phyloP scores from a whole-genome alignment of 2,113 vertebrate genomes.

The Hemichromis elongatus region DNA sequence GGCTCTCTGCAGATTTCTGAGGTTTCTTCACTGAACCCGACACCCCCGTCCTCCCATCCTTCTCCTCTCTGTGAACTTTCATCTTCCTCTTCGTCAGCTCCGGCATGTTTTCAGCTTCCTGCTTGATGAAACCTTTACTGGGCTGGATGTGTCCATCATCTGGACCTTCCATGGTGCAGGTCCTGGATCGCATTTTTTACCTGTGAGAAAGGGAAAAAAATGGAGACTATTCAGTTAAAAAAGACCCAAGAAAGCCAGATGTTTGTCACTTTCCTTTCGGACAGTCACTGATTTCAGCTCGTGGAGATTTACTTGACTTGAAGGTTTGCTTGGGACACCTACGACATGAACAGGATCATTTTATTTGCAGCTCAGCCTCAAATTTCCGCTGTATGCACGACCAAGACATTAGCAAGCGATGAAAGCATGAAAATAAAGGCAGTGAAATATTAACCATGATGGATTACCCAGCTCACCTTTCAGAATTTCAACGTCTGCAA shows the following conservation, averaged over 20 bases:
- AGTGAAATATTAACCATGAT: background rate
- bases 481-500: background rate
- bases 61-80: slow-evolving; percentile 57
- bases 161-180: slow-evolving; percentile 78
- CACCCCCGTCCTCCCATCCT: slow-evolving; percentile 53
- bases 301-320: background rate
- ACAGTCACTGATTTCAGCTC: background rate
- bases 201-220: slow-evolving; percentile 46
- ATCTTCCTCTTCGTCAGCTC: slow-evolving; percentile 40
- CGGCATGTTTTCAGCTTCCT: slow-evolving; percentile 41
- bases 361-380: background rate
- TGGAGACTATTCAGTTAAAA: background rate
- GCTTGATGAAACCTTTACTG: slow-evolving; percentile 53
- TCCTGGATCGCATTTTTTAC: slow-evolving; percentile 88
- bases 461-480: background rate
- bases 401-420: background rate
- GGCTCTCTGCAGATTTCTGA: slow-evolving; percentile 63
- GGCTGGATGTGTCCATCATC: slow-evolving; percentile 74
- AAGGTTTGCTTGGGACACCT: background rate
- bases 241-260: background rate
- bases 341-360: background rate
- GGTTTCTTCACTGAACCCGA: slow-evolving; percentile 56
- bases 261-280: background rate
- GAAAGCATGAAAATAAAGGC: background rate
- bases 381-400: background rate